Base-by-base conservation (phyloP, 35 echinoderm and acorn worm species). In the Apostichopus japonicus region DNA sequence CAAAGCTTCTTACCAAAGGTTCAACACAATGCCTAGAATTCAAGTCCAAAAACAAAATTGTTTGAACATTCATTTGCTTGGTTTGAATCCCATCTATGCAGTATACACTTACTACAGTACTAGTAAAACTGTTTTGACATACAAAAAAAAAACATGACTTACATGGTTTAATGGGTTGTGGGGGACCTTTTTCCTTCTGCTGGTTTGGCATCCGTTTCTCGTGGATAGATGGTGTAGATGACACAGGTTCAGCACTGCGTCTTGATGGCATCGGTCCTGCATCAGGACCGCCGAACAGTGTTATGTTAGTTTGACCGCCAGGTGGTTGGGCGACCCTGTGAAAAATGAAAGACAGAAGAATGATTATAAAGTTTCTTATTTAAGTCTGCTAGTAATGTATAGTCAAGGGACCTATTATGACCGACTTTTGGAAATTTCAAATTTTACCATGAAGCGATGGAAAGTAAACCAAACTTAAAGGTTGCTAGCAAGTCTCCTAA, bases 141-240 rank as follows among this genome's bases (percentile, higher is more conserved):
- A 23, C 7, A 15, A 77, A 1, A 4, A 6, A 15, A 77, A 22
- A 51, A 23, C 22, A 4, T 14, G 73, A 89, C 86, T 65, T 89
- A 89, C 86, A 89, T 14, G 86, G 86, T 52, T 89, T 89, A n/a
- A 89, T 89, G 8, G 86, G 61, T 73, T 89, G 86, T 24, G 86
- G 86, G 17, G 86, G 86, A 4, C 86, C 86, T 65, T 89, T 89
- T 17, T 89, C 86, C 27, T 89, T 89, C 63, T 89, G 86, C 56
- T 89, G 86, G 61, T 89, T 89, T 10, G 86, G 86, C 86, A 89
- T 89, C 17, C 86, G 13, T 72, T 89, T 89, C 22, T 89, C 86
- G 72, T 89, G 86, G 23, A 89, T 24, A 72, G 86, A 89, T 51
- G 62, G 62, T 53, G 59, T 33, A 72, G 86, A 51, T 8, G 86